phyloP scores from a whole-genome alignment of 35 echinoderm and acorn worm species.

The Patiria miniata region DNA sequence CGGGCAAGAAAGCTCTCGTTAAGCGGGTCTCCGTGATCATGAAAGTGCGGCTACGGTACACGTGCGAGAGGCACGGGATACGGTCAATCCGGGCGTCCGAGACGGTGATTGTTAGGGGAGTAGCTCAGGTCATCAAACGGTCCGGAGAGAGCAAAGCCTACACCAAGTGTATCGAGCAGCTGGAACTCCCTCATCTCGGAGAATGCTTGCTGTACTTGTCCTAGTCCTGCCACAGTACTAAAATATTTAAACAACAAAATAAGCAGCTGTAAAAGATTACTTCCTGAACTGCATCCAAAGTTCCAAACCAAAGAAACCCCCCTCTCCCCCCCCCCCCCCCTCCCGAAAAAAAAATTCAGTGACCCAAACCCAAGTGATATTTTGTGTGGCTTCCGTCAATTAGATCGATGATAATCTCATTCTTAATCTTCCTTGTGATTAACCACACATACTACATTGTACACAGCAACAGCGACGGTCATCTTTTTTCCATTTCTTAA shows the following conservation, averaged over 20 bases:
- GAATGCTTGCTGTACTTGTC: slow-evolving; percentile 47
- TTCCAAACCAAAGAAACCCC: neutral
- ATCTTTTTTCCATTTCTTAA: no score
- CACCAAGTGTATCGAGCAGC: slow-evolving; percentile 53
- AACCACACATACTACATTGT: no score
- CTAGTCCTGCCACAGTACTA: neutral
- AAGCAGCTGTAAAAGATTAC: no score
- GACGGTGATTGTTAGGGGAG: slow-evolving; percentile 45
- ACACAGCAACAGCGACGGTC: no score
- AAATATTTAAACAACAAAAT: neutral
- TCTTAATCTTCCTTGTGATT: no score
- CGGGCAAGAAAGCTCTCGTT: neutral
- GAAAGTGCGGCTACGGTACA: slow-evolving; percentile 55
- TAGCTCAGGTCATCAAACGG: slow-evolving; percentile 52
- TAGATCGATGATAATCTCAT: no score
- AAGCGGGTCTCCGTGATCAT: slow-evolving; percentile 63
- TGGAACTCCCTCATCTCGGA: slow-evolving; percentile 54
- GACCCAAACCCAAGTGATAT: no score
- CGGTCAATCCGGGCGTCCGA: slow-evolving; percentile 56
- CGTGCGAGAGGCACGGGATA: slow-evolving; percentile 68
- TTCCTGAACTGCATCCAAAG: neutral
- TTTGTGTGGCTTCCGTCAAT: no score
- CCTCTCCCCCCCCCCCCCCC: no score
- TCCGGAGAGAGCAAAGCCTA: slow-evolving; percentile 17
- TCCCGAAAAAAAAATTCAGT: no score